Evolutionary conservation across 2,888 invertebrate species (phyloP), one percentile per base, ranked within the genome.

Genomic region (Aphelenchoides bicaudatus): DNA sequence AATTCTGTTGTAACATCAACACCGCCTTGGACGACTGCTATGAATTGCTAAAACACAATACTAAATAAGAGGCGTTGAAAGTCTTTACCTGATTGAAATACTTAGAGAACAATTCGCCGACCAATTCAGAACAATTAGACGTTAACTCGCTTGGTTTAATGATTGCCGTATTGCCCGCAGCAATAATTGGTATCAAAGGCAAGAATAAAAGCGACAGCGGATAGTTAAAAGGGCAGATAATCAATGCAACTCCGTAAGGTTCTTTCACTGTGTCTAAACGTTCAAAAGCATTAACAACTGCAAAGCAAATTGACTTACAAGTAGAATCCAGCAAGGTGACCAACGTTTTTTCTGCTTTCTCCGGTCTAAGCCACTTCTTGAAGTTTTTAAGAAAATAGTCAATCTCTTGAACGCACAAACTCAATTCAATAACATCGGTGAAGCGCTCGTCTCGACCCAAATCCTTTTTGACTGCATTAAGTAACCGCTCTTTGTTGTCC

Each of bases 221-320:
- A 82, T 93, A 94, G 83, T 94, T 96, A 93, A 93, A 94, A 0
- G 93, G 88, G 0, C 91, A 90, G 63, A 84, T 80, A 27, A 84
- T 75, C 4, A 96, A 84, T 2, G 87, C 88, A 19, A 93, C 89
- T 16, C 94, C 94, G 78, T 86, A 90, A 0, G 94, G 94, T 73
- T 96, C 93, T 66, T 87, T 49, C 13, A 49, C 27, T 10, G 61
- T 47, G 23, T 51, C 37, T n/a, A n/a, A n/a, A n/a, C n/a, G n/a
- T n/a, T n/a, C n/a, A n/a, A n/a, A n/a, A n/a, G n/a, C n/a, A n/a
- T n/a, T n/a, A n/a, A n/a, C n/a, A n/a, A n/a, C n/a, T n/a, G n/a
- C n/a, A n/a, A n/a, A n/a, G n/a, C n/a, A n/a, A n/a, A n/a, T n/a
- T n/a, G n/a, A n/a, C n/a, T n/a, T n/a, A n/a, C n/a, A 43, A 37